Percentiles rank a stretch among this genome's conserved stretches.
Evolutionary conservation across 1,140 invertebrate species (phyloP).

Genomic region (Pararge aegeria): DNA sequence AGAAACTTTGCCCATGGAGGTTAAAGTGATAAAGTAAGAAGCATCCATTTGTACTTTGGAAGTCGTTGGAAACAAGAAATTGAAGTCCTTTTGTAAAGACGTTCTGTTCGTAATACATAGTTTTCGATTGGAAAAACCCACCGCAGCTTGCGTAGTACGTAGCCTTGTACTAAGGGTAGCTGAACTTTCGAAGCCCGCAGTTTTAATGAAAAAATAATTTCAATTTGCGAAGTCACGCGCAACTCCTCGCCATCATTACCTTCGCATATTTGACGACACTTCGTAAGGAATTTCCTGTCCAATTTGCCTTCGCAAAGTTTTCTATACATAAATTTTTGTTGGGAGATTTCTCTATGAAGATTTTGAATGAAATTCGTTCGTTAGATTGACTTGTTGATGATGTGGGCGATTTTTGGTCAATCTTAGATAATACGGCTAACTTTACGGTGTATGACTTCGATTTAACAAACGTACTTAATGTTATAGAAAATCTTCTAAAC

Average conservation of each 20-base stretch:
- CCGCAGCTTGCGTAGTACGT: too few relatives aligned
- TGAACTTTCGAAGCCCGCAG: slow-evolving; percentile 33
- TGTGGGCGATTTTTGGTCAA: neutral
- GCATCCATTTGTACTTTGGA: too few relatives aligned
- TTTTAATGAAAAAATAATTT: slow-evolving; percentile 76
- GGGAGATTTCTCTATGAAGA: neutral
- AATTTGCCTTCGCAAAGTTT: slow-evolving; percentile 23
- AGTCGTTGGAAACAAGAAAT: too few relatives aligned
- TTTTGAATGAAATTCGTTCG: slow-evolving; percentile 1
- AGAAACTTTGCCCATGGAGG: too few relatives aligned
- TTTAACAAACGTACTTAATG: too few relatives aligned
- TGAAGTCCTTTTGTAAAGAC: too few relatives aligned
- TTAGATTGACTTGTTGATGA: neutral
- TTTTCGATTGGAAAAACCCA: too few relatives aligned
- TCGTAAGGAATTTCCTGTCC: slow-evolving; percentile 19
- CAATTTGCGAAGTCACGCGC: slow-evolving; percentile 56
- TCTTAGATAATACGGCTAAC: too few relatives aligned
- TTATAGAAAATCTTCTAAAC: too few relatives aligned
- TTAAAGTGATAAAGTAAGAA: too few relatives aligned
- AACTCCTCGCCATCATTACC: slow-evolving; percentile 55
- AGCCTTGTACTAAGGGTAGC: slow-evolving; percentile 26
- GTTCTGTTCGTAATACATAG: too few relatives aligned
- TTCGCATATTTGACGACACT: slow-evolving; percentile 53
- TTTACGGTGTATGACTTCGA: too few relatives aligned
- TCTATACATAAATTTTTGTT: slow-evolving; percentile 14